Evolutionary conservation across 1,140 invertebrate genomes (phyloP).

Genomic region (Tetramorium simillimum): DNA sequence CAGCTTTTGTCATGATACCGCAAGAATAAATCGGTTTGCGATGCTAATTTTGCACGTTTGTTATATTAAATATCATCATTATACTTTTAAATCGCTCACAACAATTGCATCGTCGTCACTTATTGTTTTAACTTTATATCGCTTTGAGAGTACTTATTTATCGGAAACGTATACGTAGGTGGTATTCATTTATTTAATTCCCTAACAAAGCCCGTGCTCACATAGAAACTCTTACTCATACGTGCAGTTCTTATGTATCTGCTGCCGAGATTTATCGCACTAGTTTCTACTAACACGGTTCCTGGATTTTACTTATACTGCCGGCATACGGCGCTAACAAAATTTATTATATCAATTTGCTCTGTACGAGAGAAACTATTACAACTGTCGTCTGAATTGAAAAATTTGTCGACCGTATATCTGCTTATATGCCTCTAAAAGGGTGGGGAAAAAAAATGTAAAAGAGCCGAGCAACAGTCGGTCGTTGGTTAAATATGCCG

Average conservation of each 20-base stretch:
- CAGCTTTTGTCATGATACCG: not conserved
- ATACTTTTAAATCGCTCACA: conserved; percentile 9
- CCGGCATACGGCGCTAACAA: not conserved
- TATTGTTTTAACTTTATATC: not conserved
- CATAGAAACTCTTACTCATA: not conserved
- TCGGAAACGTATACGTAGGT: not conserved
- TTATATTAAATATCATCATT: conserved; percentile 20
- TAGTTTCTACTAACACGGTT: not conserved
- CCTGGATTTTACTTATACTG: not conserved
- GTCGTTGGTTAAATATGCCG: not conserved
- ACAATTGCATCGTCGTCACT: not conserved
- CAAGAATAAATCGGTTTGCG: not conserved
- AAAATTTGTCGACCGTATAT: not conserved
- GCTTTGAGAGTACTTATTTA: not conserved
- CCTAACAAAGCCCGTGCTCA: not conserved
- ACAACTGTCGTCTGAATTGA: not conserved
- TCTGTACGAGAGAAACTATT: not conserved
- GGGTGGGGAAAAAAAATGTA: not conserved
- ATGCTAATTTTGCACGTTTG: conserved; percentile 2
- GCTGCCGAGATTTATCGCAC: not conserved
- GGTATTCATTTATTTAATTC: not conserved
- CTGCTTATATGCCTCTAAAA: not conserved
- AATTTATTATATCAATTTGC: not conserved
- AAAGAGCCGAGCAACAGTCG: not conserved
- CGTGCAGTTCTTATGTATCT: not conserved